Conservation (phyloP, 92 coral and sea anemone species). For the Virgularia gustaviana region DNA sequence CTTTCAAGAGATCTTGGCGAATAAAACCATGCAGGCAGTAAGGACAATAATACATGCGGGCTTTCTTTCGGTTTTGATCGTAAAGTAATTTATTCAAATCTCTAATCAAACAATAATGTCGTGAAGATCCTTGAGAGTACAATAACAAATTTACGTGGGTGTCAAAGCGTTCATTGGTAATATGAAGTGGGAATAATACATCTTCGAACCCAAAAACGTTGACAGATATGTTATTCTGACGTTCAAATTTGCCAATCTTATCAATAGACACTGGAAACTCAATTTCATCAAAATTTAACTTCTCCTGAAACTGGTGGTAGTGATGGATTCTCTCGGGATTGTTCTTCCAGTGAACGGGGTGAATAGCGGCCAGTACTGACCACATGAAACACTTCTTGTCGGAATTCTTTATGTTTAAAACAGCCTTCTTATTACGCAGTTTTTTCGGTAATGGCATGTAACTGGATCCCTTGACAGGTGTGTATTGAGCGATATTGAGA, state of each 20-base stretch:
- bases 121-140: conserved; percentile 10
- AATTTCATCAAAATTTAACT: conserved; percentile 13
- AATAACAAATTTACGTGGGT: conserved; percentile 42
- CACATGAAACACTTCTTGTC: conserved; percentile 40
- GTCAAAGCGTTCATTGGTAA: background rate
- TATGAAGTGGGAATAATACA: background rate
- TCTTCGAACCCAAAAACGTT: conserved; percentile 51
- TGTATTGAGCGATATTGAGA: conserved; percentile 23
- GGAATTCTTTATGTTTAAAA: conserved; percentile 44
- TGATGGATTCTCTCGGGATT: conserved; percentile 11
- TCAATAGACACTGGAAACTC: conserved; percentile 40
- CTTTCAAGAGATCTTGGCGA: conserved; percentile 39
- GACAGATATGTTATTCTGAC: conserved; percentile 50
- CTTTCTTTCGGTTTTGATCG: conserved; percentile 18
- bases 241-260: conserved; percentile 42
- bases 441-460: conserved; percentile 38
- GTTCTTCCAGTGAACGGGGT: conserved; percentile 26
- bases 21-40: conserved; percentile 53
- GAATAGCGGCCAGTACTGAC: conserved; percentile 33
- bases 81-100: conserved; percentile 28
- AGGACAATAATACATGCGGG: conserved; percentile 21
- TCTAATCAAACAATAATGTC: conserved; percentile 44
- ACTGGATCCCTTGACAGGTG: conserved; percentile 37
- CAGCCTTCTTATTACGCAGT: conserved; percentile 44
- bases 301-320: conserved; percentile 30